Conservation (phyloP, 2,113 vertebrate genomes). For the Nycticebus coucang region DNA sequence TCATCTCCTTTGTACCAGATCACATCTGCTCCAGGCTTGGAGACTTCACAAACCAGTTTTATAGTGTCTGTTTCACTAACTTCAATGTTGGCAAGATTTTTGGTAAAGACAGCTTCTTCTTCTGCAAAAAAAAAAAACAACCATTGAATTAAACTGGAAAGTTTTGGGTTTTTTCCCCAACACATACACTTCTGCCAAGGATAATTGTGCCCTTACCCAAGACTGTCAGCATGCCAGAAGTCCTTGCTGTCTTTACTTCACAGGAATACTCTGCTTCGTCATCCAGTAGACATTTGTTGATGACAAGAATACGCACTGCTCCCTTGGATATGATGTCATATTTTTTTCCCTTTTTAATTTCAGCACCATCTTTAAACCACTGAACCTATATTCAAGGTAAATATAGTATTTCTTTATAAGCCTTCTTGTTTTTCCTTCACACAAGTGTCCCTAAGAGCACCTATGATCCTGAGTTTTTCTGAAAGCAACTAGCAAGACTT, state of each 20-base stretch:
- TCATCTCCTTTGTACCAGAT: slow-evolving; percentile 94
- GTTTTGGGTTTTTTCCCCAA: background rate
- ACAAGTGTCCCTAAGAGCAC: slow-evolving; percentile 88
- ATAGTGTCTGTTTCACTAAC: slow-evolving; percentile 95
- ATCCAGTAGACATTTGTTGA: slow-evolving; percentile 94
- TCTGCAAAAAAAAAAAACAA: slow-evolving; percentile 84
- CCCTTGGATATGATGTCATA: slow-evolving; percentile 96
- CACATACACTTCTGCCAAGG: slow-evolving; percentile 18
- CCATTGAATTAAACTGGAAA: slow-evolving; percentile 21
- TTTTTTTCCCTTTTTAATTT: slow-evolving; percentile 98
- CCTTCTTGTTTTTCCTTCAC: slow-evolving; percentile 89
- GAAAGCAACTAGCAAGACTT: slow-evolving; percentile 65
- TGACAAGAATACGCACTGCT: slow-evolving; percentile 90
- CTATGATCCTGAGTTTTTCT: slow-evolving; percentile 93
- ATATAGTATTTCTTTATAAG: background rate
- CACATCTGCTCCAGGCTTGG: slow-evolving; percentile 94
- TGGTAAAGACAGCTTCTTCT: slow-evolving; percentile 96
- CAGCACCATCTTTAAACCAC: slow-evolving; percentile 97
- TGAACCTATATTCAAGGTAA: slow-evolving; percentile 88
- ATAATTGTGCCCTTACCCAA: slow-evolving; percentile 87
- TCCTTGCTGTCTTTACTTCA: slow-evolving; percentile 93
- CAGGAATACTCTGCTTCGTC: slow-evolving; percentile 99
- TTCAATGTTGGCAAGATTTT: slow-evolving; percentile 95
- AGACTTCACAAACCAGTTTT: slow-evolving; percentile 97
- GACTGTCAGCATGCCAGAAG: slow-evolving; percentile 95